Conservation (phyloP, 2,797 vertebrate genomes). For the Notolepis coatsorum region DNA sequence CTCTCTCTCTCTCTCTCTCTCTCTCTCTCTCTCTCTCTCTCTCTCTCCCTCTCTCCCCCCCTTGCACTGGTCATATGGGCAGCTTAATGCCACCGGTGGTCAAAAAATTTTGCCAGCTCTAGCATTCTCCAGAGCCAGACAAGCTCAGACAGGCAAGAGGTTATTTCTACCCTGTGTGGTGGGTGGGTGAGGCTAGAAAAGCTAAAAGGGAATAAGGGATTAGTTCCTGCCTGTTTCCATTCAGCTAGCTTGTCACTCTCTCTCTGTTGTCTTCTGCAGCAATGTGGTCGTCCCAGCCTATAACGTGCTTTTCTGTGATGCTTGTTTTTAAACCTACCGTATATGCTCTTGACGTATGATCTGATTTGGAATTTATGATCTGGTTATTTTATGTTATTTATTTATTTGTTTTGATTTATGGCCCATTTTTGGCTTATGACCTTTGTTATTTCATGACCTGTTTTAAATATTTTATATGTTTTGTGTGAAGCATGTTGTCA, state of each 20-base stretch:
- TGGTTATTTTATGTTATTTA: too few relatives aligned
- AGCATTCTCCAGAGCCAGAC: conserved; percentile 21
- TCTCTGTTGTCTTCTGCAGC: background rate
- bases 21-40: background rate
- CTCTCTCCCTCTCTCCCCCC: background rate
- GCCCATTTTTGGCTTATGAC: too few relatives aligned
- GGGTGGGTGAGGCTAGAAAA: conserved; percentile 15
- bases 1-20: conserved; percentile 15
- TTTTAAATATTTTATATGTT: too few relatives aligned
- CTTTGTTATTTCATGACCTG: too few relatives aligned
- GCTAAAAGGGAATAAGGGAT: background rate
- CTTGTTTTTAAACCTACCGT: too few relatives aligned
- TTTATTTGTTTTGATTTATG: too few relatives aligned
- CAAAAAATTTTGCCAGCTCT: conserved; percentile 21
- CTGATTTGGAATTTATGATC: too few relatives aligned
- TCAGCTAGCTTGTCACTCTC: background rate
- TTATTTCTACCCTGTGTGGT: conserved; percentile 57
- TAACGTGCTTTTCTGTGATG: too few relatives aligned
- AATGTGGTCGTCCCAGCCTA: too few relatives aligned
- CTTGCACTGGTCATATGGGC: background rate
- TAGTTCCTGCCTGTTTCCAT: background rate
- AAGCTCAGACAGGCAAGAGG: conserved; percentile 32
- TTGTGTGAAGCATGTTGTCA: too few relatives aligned
- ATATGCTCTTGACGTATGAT: too few relatives aligned
- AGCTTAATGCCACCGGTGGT: conserved; percentile 24